phyloP scores from a whole-genome alignment of 2,888 invertebrate genomes.

The Dynastes maya region DNA sequence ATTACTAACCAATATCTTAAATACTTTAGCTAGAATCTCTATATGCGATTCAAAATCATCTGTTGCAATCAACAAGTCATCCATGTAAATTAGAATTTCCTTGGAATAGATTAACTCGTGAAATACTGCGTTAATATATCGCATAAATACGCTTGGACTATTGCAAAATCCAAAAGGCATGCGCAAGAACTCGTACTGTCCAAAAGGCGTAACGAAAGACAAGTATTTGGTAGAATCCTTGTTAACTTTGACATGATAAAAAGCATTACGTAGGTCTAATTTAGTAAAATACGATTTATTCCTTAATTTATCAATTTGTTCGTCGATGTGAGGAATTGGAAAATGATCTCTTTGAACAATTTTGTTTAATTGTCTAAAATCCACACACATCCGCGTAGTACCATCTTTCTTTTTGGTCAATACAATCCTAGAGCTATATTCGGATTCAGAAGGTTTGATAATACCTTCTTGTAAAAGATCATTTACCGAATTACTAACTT shows the following conservation, averaged over 20 bases:
- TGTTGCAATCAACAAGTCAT: no score
- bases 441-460: slow-evolving; percentile 17
- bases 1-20: no score
- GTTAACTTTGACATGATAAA: slow-evolving; percentile 6
- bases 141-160: slow-evolving; percentile 7
- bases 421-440: slow-evolving; percentile 3
- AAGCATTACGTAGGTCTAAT: slow-evolving; percentile 2
- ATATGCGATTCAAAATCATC: no score
- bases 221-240: slow-evolving; percentile 17
- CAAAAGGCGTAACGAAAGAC: slow-evolving; percentile 14
- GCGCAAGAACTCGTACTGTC: not conserved
- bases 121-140: no score
- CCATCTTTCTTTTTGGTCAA: not conserved
- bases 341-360: not conserved
- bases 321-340: slow-evolving; percentile 2
- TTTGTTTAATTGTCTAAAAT: slow-evolving; percentile 25
- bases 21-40: no score
- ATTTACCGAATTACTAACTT: not conserved
- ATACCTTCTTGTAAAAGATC: not conserved
- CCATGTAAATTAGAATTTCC: no score
- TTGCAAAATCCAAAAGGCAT: slow-evolving; percentile 11
- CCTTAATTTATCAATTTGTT: slow-evolving; percentile 1
- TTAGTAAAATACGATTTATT: not conserved
- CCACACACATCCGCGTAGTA: slow-evolving; percentile 1
- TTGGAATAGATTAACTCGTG: no score